Evolutionary conservation across 2,113 vertebrate species (phyloP), one percentile per base, ranked within the genome.

Genomic region (Takifugu bimaculatus): DNA sequence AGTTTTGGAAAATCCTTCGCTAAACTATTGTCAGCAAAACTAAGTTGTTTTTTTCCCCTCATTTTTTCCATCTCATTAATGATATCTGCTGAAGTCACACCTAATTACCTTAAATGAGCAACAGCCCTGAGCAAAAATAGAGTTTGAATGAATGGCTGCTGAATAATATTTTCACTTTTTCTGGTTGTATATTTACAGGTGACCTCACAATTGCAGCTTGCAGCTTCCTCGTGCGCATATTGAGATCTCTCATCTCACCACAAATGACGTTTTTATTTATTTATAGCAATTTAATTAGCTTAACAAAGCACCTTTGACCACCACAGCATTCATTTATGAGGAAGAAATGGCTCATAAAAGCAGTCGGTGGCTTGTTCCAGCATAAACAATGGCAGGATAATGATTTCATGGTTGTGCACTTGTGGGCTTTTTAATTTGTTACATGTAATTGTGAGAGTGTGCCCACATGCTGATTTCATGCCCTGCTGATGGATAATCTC

Each of bases 401-500:
- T 4, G 0, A 68, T 32, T 48, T 27, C n/a, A 7, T 14, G 26
- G 7, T 51, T 56, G 39, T 27, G 26, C 14, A 15, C 12, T 45
- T 27, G 26, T 10, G 35, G 35, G 62, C 25, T 54, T 44, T 48
- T 66, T 6, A 25, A 20, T 50, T 50, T 50, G 55, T 60, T 50
- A 26, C 54, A 39, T 72, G 50, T 5, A 50, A 50, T 7, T 52
- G 47, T 66, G 47, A 51, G 28, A 12, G 15, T 26, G 63, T 60
- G 55, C 45, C 57, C 54, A 75, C 69, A 71, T 67, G 56, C 62
- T 76, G 72, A 74, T 72, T 83, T 74, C 32, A 53, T 57, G 60
- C 77, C 60, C 82, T 66, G 72, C 57, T 77, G 72, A 79, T 80
- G 64, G 82, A 64, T 85, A 81, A 83, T 88, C 76, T 86, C 87